phyloP scores from a whole-genome alignment of 2,797 vertebrate genomes.

The Trachops cirrhosus region DNA sequence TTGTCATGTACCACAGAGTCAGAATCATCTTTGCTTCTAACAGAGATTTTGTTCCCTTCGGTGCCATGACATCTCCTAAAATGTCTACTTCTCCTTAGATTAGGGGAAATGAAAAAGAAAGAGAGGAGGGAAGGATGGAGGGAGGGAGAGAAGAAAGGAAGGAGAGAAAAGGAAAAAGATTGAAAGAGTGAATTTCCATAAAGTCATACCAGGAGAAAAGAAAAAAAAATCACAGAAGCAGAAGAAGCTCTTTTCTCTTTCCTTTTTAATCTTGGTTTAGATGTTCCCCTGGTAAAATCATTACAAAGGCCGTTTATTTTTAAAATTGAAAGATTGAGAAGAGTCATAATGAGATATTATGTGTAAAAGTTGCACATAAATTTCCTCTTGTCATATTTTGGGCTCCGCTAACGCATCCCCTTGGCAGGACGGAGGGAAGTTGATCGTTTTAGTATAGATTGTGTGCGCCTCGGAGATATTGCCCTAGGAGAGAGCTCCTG shows the following conservation, averaged over 20 bases:
- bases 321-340: slow-evolving; percentile 91
- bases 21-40: slow-evolving; percentile 78
- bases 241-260: slow-evolving; percentile 81
- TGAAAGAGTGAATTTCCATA: neutral
- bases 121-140: too few relatives aligned
- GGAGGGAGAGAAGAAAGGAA: neutral
- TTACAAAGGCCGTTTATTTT: slow-evolving; percentile 89
- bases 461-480: slow-evolving; percentile 85
- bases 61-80: slow-evolving; percentile 68
- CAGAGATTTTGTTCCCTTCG: slow-evolving; percentile 62
- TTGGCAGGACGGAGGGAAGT: slow-evolving; percentile 85
- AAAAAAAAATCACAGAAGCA: slow-evolving; percentile 76
- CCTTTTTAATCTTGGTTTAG: slow-evolving; percentile 86
- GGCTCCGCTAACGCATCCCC: slow-evolving; percentile 85
- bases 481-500: slow-evolving; percentile 87
- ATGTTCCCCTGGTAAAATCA: slow-evolving; percentile 87
- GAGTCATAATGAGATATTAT: slow-evolving; percentile 91
- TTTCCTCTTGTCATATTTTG: slow-evolving; percentile 90
- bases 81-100: slow-evolving; percentile 79
- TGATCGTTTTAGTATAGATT: slow-evolving; percentile 92
- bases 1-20: slow-evolving; percentile 68
- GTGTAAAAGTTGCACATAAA: slow-evolving; percentile 92
- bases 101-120: slow-evolving; percentile 1
- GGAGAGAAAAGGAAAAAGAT: neutral
- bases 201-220: slow-evolving; percentile 71